phyloP scores from a whole-genome alignment of 2,113 vertebrate species.

The Isurus oxyrinchus region DNA sequence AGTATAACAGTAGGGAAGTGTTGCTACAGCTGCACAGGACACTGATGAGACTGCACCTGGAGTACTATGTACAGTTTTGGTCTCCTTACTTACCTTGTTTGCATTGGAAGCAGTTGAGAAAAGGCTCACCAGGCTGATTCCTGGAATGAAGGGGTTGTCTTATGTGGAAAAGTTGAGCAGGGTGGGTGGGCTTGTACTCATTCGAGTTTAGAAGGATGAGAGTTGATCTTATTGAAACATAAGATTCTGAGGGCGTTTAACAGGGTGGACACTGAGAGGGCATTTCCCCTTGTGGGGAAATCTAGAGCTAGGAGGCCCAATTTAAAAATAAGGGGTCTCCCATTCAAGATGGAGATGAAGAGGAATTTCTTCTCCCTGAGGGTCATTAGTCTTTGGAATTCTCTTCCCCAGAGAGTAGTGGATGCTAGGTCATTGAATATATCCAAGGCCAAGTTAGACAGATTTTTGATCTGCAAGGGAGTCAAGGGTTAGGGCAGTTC shows the following conservation, averaged over 20 bases:
- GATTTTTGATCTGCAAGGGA: neutral
- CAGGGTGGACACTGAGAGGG: neutral
- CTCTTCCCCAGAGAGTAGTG: neutral
- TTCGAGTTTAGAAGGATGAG: neutral
- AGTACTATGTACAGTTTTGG: neutral
- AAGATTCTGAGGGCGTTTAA: neutral
- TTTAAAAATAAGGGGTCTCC: neutral
- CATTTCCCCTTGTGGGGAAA: neutral
- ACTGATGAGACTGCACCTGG: neutral
- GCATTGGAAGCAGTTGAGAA: neutral
- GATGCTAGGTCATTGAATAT: neutral
- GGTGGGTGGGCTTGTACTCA: too few species aligned
- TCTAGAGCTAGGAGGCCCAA: neutral
- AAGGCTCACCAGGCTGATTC: neutral
- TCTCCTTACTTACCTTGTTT: neutral
- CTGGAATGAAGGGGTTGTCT: neutral
- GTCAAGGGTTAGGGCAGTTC: neutral
- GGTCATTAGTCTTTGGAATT: neutral
- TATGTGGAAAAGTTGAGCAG: neutral
- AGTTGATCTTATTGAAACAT: neutral
- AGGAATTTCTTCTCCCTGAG: neutral
- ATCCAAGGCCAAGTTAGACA: neutral
- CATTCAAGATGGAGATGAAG: neutral
- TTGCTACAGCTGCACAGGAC: neutral
- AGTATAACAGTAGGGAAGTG: too few species aligned